Conservation (phyloP, 2,888 invertebrate species). For the Trissonchulus latispiculum region DNA sequence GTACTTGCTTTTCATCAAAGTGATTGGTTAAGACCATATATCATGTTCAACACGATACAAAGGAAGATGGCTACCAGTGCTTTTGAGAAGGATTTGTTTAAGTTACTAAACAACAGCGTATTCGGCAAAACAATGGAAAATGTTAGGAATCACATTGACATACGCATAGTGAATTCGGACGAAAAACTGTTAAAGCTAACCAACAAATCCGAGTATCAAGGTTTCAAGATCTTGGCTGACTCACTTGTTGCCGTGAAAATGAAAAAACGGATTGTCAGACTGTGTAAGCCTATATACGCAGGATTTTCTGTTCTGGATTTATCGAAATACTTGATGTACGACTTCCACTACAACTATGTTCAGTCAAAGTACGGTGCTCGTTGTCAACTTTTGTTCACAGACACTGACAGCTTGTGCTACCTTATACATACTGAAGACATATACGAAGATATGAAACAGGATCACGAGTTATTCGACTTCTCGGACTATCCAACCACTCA, state of each 20-base stretch:
- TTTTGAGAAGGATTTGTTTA: not conserved
- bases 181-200: not conserved
- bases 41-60: not conserved
- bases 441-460: not conserved
- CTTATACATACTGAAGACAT: not conserved
- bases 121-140: too few species aligned
- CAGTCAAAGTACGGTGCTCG: not conserved
- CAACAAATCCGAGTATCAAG: not conserved
- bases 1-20: not conserved
- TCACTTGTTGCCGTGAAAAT: not conserved
- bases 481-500: not conserved
- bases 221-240: too few species aligned
- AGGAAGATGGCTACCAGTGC: too few species aligned
- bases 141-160: too few species aligned
- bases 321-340: not conserved
- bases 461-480: not conserved
- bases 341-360: not conserved
- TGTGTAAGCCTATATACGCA: not conserved
- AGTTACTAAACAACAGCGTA: too few species aligned
- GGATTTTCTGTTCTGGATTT: not conserved
- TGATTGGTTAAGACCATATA: not conserved
- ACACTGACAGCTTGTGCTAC: constrained; percentile 1
- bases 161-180: too few species aligned
- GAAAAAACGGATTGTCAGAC: not conserved
- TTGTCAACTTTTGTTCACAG: constrained; percentile 1